Evolutionary conservation across 2,888 invertebrate genomes (phyloP), one percentile per base, ranked within the genome.

Genomic region (Oxystoma pomonae): DNA sequence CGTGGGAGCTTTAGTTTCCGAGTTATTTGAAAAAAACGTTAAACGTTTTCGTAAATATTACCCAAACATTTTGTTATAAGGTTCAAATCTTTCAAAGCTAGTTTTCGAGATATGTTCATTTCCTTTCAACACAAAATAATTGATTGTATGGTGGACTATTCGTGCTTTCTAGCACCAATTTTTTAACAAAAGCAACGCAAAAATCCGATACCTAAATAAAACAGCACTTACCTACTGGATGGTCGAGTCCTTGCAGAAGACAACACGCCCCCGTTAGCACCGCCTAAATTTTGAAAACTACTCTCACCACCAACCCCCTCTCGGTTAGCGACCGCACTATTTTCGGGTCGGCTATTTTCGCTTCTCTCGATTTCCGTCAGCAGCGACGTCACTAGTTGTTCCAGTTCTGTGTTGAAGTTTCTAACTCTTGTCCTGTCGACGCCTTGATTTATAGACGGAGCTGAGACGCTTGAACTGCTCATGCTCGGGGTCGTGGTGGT

Each of bases 381-480:
- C 18, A 76, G 59, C 9, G 72, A 70, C 17, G 73, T 74, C 2
- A 76, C 72, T 20, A 76, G 64, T 60, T 73, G 70, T 55, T 75
- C 76, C 18, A 76, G 60, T 65, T 75, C 73, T 49, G 70, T 71
- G 56, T 74, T 73, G 61, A 73, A 76, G 63, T 74, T 74, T 49
- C 72, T 65, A 16, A 70, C 69, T 1, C 56, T 55, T 1, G 66
- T 60, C n/a, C 55, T 57, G 16, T 12, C 53, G 18, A 22, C 18
- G n/a, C n/a, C n/a, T 16, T 16, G 55, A 18, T 22, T 20, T 2
- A 7, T 20, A 9, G 57, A 49, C 16, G 12, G 17, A 20, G 9
- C 50, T 19, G 3, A 22, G 55, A 53, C 51, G 3, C 17, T 17
- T 9, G 50, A 19, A 35, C 52, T 51, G n/a, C 21, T 35, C 21